Evolutionary conservation across 2,888 invertebrate genomes (phyloP).

Genomic region (Chloroclysta siterata): DNA sequence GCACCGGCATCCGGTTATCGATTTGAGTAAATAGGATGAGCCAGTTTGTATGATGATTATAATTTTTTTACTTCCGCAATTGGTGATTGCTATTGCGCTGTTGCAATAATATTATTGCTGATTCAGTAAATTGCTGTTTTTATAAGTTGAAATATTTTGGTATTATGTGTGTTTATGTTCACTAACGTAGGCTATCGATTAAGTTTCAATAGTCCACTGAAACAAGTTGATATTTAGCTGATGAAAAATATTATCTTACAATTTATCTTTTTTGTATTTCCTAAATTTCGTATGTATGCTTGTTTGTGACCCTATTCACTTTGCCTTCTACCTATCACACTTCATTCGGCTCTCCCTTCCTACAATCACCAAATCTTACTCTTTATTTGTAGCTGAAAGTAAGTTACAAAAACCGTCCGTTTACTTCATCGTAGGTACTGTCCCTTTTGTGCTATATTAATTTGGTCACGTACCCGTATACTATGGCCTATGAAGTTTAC

Average conservation of each 20-base stretch:
- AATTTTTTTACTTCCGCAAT: conserved; percentile 12
- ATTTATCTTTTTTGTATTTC: no score
- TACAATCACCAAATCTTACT: no score
- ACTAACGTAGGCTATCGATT: no score
- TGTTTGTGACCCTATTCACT: no score
- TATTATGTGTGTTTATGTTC: no score
- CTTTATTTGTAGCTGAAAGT: not conserved
- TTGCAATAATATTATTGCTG: not conserved
- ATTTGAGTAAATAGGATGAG: conserved; percentile 26
- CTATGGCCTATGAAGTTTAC: conserved; percentile 14
- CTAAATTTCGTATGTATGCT: no score
- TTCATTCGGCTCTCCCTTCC: no score
- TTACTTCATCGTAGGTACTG: not conserved
- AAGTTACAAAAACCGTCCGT: not conserved
- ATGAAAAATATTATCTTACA: no score
- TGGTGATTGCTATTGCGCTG: conserved; percentile 4
- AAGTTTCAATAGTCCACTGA: no score
- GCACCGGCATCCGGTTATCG: conserved; percentile 26
- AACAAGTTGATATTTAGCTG: no score
- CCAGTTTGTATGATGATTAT: conserved; percentile 2
- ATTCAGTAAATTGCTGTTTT: not conserved
- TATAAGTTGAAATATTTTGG: no score
- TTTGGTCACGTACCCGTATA: conserved; percentile 17
- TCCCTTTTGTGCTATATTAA: conserved; percentile 5
- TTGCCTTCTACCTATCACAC: no score